phyloP scores from a whole-genome alignment of 1,140 invertebrate genomes.

The Dysdera silvatica region DNA sequence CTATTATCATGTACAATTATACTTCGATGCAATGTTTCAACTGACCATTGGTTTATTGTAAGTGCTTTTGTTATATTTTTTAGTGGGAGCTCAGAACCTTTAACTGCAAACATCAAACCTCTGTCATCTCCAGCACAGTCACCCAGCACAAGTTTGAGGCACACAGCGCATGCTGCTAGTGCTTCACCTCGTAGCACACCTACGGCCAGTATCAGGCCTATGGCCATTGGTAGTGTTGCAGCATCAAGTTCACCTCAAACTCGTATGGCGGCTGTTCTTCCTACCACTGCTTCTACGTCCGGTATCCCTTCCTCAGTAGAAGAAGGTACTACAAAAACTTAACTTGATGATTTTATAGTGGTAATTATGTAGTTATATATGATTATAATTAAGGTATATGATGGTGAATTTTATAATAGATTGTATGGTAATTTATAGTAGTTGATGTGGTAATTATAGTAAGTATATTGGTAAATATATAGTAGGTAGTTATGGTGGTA shows the following conservation, averaged over 20 bases:
- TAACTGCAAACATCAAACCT: constrained; percentile 86
- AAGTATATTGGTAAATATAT: no score
- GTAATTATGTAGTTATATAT: neutral
- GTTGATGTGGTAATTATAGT: no score
- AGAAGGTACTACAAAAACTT: constrained; percentile 8
- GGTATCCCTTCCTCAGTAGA: neutral
- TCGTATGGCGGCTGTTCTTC: constrained; percentile 66
- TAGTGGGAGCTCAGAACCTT: constrained; percentile 39
- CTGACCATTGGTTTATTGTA: neutral
- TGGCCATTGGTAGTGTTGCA: constrained; percentile 57
- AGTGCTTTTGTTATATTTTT: neutral
- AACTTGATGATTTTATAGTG: neutral
- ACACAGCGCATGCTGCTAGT: constrained; percentile 42
- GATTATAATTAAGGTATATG: neutral
- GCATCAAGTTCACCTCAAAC: constrained; percentile 38
- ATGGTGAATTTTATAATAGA: neutral
- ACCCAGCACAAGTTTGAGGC: constrained; percentile 33
- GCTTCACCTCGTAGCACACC: constrained; percentile 56
- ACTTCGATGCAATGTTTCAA: neutral
- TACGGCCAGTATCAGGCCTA: constrained; percentile 82
- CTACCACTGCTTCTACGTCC: constrained; percentile 36
- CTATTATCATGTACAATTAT: no score
- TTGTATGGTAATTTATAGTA: neutral
- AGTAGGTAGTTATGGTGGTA: no score
- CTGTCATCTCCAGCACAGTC: constrained; percentile 62